Base-by-base conservation (phyloP, 2,797 vertebrate species). In the Spea hammondii region DNA sequence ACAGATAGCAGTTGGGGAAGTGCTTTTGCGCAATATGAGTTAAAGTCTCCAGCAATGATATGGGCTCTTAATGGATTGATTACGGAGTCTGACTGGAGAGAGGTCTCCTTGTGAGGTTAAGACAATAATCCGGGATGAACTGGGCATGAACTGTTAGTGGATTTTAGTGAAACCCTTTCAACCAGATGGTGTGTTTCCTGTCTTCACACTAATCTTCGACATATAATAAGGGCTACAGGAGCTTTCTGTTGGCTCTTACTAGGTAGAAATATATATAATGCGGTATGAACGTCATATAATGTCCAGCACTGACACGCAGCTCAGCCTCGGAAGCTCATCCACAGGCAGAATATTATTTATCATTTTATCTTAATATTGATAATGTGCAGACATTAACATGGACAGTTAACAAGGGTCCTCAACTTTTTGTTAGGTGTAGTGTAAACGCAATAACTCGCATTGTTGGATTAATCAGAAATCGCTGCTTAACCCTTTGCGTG, bases 111-210 rank as follows among this genome's bases (percentile, higher is more conserved):
- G 67, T 59, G 68, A 71, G 73, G 60, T 76, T 50, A 72, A 46
- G 69, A 14, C 74, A 45, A 60, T 80, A 72, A 72, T 76, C 68
- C 79, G 51, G 11, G 10, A 57, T 80, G 74, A 76, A 80, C 74
- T 76, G 68, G 68, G 60, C 53, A 59, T 76, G 73, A 80, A 72
- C 79, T 62, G 67, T 70, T 48, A 14, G 13, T 57, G 74, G 53
- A 76, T 80, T 17, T 72, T 67, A 65, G 60, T 46, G 60, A 65
- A 49, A 64, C 59, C 59, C 50, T 70, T 70, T n/a, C 60, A 67
- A 74, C n/a, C 72, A 69, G 71, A 80, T 80, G 73, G 45, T 46
- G 59, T 5, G 6, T 66, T 76, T 76, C 74, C 79, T 67, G 68
- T 76, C 57, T 65, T 72, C 69, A 44, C 74, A 72, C 68, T 80